These are phyloP conservation scores for Oscheius onirici DNA, from an alignment of 2,888 invertebrate species.

Conservation along the genomic window DNA sequence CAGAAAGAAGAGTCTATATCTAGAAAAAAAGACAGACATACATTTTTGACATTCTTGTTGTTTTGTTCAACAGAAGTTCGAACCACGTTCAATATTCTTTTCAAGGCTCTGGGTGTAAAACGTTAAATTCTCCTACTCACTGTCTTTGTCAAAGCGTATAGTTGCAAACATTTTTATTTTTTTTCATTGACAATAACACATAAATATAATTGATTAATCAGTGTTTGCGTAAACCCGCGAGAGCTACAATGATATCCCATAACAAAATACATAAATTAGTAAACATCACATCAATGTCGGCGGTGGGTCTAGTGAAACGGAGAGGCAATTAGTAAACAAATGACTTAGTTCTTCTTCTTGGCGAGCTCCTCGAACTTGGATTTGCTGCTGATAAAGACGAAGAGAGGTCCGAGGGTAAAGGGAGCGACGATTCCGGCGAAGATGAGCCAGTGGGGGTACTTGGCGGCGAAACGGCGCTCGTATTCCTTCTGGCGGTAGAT, in stretches of 20 bases:
- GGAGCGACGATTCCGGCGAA: slow-evolving; percentile 94
- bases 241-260: slow-evolving; percentile 7
- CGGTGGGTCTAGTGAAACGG: not conserved
- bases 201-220: not conserved
- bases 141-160: too few species aligned
- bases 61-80: too few species aligned
- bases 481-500: slow-evolving; percentile 70
- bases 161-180: not conserved
- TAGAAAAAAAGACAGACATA: too few species aligned
- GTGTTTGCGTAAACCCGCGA: slow-evolving; percentile 14
- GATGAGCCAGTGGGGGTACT: slow-evolving; percentile 88
- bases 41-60: too few species aligned
- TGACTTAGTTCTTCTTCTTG: slow-evolving; percentile 36
- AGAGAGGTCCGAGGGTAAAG: slow-evolving; percentile 73
- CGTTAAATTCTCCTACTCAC: too few species aligned
- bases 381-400: slow-evolving; percentile 34
- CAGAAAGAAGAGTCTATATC: too few species aligned
- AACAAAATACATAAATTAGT: slow-evolving; percentile 4
- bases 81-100: too few species aligned
- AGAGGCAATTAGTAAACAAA: not conserved
- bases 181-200: not conserved
- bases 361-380: slow-evolving; percentile 23
- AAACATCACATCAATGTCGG: not conserved
- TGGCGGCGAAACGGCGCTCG: slow-evolving; percentile 72
- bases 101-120: too few species aligned